A percentile compares a stretch with the other conserved stretches of the same genome.
Evolutionary conservation across 2,888 invertebrate species (phyloP).

Genomic region (Ectobius pallidus): DNA sequence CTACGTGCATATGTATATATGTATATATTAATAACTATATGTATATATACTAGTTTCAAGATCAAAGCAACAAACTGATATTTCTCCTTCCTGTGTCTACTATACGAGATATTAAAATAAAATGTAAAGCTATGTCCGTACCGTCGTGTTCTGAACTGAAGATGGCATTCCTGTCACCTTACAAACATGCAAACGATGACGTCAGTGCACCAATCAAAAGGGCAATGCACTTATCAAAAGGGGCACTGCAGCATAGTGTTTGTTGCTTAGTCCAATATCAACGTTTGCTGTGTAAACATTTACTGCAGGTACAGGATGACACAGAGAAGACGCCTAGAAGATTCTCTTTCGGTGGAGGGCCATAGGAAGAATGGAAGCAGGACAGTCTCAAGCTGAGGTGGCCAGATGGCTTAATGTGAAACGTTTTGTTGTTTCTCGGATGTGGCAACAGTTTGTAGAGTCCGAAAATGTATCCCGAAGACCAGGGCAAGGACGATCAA

Average conservation of each 20-base stretch:
- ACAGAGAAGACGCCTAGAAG: not conserved
- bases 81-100: not conserved
- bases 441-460: not conserved
- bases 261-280: not conserved
- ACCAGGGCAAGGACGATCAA: conserved; percentile 1
- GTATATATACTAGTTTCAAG: not conserved
- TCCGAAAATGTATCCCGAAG: conserved; percentile 2
- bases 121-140: not conserved
- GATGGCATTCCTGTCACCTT: conserved; percentile 3
- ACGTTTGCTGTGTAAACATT: conserved; percentile 2
- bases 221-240: too few relatives aligned
- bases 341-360: not conserved
- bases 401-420: conserved; percentile 3
- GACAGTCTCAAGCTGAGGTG: not conserved
- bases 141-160: not conserved
- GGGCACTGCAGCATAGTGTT: not conserved
- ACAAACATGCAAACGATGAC: not conserved
- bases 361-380: conserved; percentile 7
- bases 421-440: conserved; percentile 5
- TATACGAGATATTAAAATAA: not conserved
- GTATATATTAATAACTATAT: not conserved
- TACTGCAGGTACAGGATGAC: not conserved
- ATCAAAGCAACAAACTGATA: conserved; percentile 11
- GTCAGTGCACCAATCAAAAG: too few relatives aligned
- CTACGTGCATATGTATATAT: too few relatives aligned